Evolutionary conservation across 2,888 invertebrate species (phyloP).

Genomic region (Cryptocheilus praepositus): DNA sequence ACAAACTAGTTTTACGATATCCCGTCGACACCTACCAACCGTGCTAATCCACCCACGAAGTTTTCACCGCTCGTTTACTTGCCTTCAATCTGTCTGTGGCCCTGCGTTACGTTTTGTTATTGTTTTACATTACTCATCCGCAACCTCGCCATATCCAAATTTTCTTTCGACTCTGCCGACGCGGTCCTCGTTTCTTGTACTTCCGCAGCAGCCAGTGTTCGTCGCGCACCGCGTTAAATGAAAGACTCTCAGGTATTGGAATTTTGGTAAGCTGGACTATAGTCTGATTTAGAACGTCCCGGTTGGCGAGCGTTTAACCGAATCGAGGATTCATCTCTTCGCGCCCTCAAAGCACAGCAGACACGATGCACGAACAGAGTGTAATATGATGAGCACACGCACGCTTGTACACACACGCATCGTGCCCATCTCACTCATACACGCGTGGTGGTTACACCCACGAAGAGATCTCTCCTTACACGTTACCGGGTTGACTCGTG

Average conservation of each 20-base stretch:
- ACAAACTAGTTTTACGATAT: constrained; percentile 65
- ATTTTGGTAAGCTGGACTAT: constrained; percentile 43
- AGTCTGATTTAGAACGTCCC: constrained; percentile 50
- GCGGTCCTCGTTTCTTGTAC: too few relatives aligned
- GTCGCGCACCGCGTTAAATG: too few relatives aligned
- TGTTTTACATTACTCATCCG: neutral
- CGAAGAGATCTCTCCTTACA: constrained; percentile 49
- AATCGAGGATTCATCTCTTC: constrained; percentile 57
- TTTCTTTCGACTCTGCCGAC: neutral
- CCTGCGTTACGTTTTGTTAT: neutral
- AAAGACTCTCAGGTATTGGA: constrained; percentile 40
- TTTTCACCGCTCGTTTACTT: constrained; percentile 50
- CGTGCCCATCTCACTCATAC: constrained; percentile 28
- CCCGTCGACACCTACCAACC: constrained; percentile 59
- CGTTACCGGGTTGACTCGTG: constrained; percentile 53
- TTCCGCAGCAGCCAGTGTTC: too few relatives aligned
- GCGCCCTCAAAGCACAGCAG: constrained; percentile 49
- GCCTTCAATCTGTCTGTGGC: constrained; percentile 14
- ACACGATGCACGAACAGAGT: constrained; percentile 51
- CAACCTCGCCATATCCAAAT: neutral
- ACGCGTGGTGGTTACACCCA: constrained; percentile 38
- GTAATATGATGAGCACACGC: constrained; percentile 50
- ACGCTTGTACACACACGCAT: constrained; percentile 18
- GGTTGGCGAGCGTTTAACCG: constrained; percentile 54
- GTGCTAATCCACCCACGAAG: constrained; percentile 57